Percentiles rank a stretch among this genome's conserved stretches.
These are phyloP conservation scores for Neolamprologus devosi DNA, from an alignment of 2,113 vertebrate genomes.

Conservation along the genomic window DNA sequence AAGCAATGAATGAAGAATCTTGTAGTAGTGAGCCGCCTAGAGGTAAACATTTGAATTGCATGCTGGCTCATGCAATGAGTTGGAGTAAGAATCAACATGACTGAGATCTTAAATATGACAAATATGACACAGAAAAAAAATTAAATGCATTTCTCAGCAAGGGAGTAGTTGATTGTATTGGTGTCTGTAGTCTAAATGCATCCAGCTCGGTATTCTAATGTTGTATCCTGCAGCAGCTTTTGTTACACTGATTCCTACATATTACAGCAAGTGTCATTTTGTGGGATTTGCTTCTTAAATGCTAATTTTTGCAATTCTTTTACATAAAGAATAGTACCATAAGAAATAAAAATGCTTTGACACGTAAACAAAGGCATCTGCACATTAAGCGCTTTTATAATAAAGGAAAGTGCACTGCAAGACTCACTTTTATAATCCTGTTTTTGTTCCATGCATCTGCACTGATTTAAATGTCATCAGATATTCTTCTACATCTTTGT, in stretches of 20 bases:
- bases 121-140: background rate
- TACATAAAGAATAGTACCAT: background rate
- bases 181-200: background rate
- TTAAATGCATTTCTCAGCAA: background rate
- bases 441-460: background rate
- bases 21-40: constrained; percentile 38
- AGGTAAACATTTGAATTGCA: constrained; percentile 18
- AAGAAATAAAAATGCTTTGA: background rate
- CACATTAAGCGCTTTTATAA: background rate
- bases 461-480: background rate
- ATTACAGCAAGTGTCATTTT: background rate
- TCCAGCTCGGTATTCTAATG: background rate
- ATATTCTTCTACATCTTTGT: background rate
- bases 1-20: background rate
- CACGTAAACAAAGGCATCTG: background rate
- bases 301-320: background rate
- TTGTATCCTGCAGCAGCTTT: background rate
- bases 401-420: background rate
- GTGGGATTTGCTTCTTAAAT: background rate
- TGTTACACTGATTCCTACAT: background rate
- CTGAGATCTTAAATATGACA: background rate
- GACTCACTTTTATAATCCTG: background rate
- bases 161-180: background rate
- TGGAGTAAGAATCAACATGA: background rate
- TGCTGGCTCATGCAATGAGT: background rate